Conservation (phyloP, 2,797 vertebrate genomes). For the Neoniphon sammara region DNA sequence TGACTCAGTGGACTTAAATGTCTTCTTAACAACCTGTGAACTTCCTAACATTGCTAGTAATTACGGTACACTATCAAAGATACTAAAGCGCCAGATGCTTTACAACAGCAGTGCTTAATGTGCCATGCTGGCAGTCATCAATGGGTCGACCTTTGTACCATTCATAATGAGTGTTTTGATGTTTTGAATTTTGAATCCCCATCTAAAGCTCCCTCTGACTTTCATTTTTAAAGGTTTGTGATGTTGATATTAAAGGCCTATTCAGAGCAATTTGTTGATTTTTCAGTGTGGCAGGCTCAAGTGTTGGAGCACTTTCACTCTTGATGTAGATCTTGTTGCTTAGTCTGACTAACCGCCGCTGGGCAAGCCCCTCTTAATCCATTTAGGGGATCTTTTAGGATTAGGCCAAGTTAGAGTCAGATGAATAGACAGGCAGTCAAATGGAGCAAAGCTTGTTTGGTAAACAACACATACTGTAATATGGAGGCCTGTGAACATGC, state of each 20-base stretch:
- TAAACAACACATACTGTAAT: slow-evolving; percentile 1
- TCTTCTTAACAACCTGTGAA: slow-evolving; percentile 3
- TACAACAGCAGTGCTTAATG: not conserved
- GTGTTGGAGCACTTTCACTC: slow-evolving; percentile 55
- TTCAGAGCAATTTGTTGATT: not conserved
- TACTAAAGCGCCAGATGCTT: not conserved
- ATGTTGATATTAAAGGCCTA: not conserved
- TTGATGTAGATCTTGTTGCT: slow-evolving; percentile 3
- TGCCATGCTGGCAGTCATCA: not conserved
- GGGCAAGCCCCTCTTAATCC: slow-evolving; percentile 62
- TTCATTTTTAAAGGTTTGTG: too few species aligned
- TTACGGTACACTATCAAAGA: not conserved
- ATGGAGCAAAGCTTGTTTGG: slow-evolving; percentile 11
- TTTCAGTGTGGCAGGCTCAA: not conserved
- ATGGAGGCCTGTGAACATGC: not conserved
- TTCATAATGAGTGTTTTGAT: too few species aligned
- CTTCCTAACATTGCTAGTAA: not conserved
- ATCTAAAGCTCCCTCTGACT: too few species aligned
- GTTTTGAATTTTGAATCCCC: too few species aligned
- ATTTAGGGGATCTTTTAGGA: slow-evolving; percentile 71
- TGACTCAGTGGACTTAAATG: not conserved
- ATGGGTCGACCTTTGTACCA: too few species aligned
- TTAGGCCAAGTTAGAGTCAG: slow-evolving; percentile 56
- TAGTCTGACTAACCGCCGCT: slow-evolving; percentile 33
- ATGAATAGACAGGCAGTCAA: slow-evolving; percentile 31